Percentiles rank a stretch among this genome's conserved stretches.
Conservation (phyloP, 2,888 invertebrate genomes). For the Stegana nigrithorax region DNA sequence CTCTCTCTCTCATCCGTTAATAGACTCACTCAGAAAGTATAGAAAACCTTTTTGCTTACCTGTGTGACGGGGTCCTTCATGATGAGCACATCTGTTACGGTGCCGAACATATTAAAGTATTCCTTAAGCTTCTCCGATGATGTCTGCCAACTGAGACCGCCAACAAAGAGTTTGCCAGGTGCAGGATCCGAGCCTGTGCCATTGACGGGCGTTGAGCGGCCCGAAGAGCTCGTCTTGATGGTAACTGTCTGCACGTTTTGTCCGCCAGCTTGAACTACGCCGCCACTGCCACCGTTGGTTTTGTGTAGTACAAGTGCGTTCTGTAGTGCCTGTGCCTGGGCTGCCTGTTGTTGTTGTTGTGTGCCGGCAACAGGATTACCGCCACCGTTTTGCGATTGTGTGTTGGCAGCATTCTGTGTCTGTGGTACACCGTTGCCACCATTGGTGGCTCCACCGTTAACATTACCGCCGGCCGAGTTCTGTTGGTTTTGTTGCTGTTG, state of each 20-base stretch:
- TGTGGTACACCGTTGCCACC: conserved; percentile 64
- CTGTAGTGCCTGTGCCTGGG: conserved; percentile 33
- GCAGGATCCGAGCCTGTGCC: conserved; percentile 75
- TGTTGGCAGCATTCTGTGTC: conserved; percentile 32
- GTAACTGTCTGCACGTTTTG: conserved; percentile 34
- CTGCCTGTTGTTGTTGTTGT: conserved; percentile 28
- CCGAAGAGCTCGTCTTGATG: conserved; percentile 75
- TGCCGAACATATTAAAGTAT: conserved; percentile 92
- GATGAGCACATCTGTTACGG: conserved; percentile 90
- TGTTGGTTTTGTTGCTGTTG: conserved; percentile 61
- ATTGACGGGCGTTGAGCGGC: conserved; percentile 80
- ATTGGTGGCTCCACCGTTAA: conserved; percentile 3
- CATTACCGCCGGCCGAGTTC: neutral
- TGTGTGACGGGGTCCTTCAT: conserved; percentile 96
- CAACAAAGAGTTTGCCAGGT: conserved; percentile 89
- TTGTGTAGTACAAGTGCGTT: conserved; percentile 39
- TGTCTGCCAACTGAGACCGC: conserved; percentile 93
- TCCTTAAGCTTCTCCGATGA: conserved; percentile 92
- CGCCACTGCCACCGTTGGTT: conserved; percentile 33
- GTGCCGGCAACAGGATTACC: conserved; percentile 15
- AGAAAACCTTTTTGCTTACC: conserved; percentile 72
- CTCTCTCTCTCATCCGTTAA: neutral
- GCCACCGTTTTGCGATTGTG: conserved; percentile 39
- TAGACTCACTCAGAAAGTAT: neutral
- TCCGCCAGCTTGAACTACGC: neutral